Conservation (phyloP, 2,888 invertebrate genomes). For the Cantharis nigra region DNA sequence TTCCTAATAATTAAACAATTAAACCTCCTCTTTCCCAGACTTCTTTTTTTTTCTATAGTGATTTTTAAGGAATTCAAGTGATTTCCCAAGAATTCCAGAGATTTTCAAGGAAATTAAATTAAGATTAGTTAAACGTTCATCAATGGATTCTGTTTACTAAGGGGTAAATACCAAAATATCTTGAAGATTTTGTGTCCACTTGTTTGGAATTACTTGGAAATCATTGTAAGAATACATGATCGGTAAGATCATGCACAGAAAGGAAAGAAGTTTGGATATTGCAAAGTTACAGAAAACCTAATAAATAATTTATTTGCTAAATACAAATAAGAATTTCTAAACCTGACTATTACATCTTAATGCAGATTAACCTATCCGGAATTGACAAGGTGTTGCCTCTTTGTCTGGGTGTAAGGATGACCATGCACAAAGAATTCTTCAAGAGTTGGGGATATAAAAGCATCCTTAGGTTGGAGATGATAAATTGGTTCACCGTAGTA, state of each 20-base stretch:
- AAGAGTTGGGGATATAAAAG: conserved; percentile 56
- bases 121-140: too few relatives aligned
- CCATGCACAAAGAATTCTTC: neutral
- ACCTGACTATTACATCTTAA: neutral
- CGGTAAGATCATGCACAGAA: neutral
- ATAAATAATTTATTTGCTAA: neutral
- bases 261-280: neutral
- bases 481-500: conserved; percentile 84
- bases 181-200: too few relatives aligned
- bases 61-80: too few relatives aligned
- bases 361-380: neutral
- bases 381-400: neutral
- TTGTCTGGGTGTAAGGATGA: neutral
- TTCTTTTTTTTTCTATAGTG: too few relatives aligned
- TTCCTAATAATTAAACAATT: too few relatives aligned
- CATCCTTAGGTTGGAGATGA: conserved; percentile 68
- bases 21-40: too few relatives aligned
- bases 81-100: too few relatives aligned
- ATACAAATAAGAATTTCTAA: neutral
- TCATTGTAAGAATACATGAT: too few relatives aligned
- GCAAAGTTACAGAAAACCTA: neutral
- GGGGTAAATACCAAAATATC: too few relatives aligned
- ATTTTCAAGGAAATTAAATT: too few relatives aligned
- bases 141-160: too few relatives aligned
- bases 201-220: too few relatives aligned